Base-by-base conservation (phyloP, 2,113 vertebrate species). In the Microcebus griseorufus region DNA sequence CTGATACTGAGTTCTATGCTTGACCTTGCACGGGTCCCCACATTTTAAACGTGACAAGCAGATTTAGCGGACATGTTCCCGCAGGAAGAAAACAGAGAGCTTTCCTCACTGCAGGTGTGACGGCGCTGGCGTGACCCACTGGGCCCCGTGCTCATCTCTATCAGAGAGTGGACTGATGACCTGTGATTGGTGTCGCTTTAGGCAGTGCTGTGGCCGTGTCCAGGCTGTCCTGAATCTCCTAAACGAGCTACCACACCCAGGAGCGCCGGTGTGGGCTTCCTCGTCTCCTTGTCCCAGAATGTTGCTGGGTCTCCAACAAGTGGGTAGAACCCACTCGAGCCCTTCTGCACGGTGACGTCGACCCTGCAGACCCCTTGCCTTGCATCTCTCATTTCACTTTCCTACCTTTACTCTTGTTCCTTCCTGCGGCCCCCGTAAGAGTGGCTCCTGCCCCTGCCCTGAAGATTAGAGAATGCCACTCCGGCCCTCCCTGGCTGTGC, bases 1-100 rank as follows among this genome's bases (percentile, higher is more conserved):
- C 96, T 80, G 95, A 98, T 97, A 95, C 82, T 51, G 16, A 85
- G 73, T 69, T 93, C 90, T 95, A 25, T 78, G 92, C 81, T 80
- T n/a, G 51, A 37, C 25, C 58, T 20, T 34, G 83, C 95, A 76
- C 64, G 75, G 25, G 92, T 90, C 94, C 65, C 86, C 79, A 58
- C 88, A 82, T 76, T 92, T 93, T 6, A 88, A 73, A 76, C 89
- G 87, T 45, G 69, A 70, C 11, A n/a, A 72, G 72, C 96, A 95
- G 96, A 96, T 90, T 73, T 86, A 85, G 48, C 64, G 94, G 88
- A 92, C 92, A 67, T 29, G 13, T 67, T 97, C 94, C 81, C 67
- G 70, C 37, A 55, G 34, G 60, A 60, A 92, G 86, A 75, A 29
- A 96, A 64, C 88, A 96, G 94, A 12, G 2, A 1, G 45, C 29